Evolutionary conservation across 2,113 vertebrate species (phyloP), one percentile per base, ranked within the genome.

Genomic region (Fregetta grallaria): DNA sequence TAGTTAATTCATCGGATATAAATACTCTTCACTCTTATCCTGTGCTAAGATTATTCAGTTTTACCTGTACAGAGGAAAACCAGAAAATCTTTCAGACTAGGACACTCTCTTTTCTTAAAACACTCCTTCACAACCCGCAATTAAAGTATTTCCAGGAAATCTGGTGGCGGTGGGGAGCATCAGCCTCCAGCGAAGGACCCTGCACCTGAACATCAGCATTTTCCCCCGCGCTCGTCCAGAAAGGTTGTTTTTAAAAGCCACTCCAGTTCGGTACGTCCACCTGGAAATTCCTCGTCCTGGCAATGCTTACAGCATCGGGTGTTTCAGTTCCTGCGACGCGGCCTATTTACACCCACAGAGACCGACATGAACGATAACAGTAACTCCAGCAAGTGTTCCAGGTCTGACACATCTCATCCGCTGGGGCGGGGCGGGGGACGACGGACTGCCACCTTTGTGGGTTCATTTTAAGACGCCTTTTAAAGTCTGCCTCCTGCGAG

Each of bases 41-140:
- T n/a, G 29, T 17, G 29, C 38, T 72, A 12, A 14, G n/a, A 30
- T 56, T 66, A 84, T 36, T 76, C 66, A 22, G 30, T 83, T 79
- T 94, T 94, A 95, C 91, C 92, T 79, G 85, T 50, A 45, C 25
- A 79, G 87, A 81, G 55, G 47, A 87, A 76, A 52, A 90, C 23
- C 61, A 91, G 11, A 72, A 56, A 75, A 29, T 19, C 71, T 92
- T 62, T 96, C 73, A 74, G 70, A 21, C 12, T 56, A 49, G 71
- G 62, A 21, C 20, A 53, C 16, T 66, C 40, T 70, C 36, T 17
- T 47, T 83, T 84, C 52, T 59, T 59, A 83, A 83, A 62, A 72
- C 32, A 9, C 15, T 66, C 66, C 63, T 82, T 52, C 59, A 13
- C 47, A 72, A 44, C 11, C 53, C 49, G 27, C 72, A 36, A 13